Evolutionary conservation across 2,888 invertebrate genomes (phyloP), one percentile per base, ranked within the genome.

Genomic region (Tethea ocularis): DNA sequence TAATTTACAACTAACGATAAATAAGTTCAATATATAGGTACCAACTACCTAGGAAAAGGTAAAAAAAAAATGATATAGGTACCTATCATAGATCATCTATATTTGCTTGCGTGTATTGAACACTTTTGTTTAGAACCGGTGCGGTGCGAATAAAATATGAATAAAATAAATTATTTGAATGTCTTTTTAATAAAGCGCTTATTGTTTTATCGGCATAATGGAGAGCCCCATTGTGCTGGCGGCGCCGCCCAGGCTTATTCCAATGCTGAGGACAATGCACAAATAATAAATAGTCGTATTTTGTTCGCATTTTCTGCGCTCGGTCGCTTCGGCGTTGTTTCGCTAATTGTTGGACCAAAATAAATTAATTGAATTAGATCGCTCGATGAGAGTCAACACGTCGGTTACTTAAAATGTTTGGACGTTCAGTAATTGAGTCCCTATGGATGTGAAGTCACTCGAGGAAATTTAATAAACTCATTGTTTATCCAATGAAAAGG

Each of bases 101-200:
- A 33, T 13, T 13, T 33, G 7, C 33, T 13, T 33, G 33, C 33
- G 11, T 33, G 33, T 33, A 33, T 33, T 33, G 33, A 46, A 46
- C 20, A 46, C 54, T 84, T 88, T 91, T 89, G 87, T 89, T 84
- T 80, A 73, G 62, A 73, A 59, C 69, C 75, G 75, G 78, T 79
- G 77, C 75, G 77, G 78, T 85, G 86, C 79, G 80, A 91, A 91
- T 89, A 90, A 90, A 89, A 88, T 88, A 87, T 85, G 86, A 90
- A 91, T 91, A 87, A 91, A 89, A 92, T 91, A 91, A 90, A 90
- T 91, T 88, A 88, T 88, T 33, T 88, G 89, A 91, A 92, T 90
- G 90, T 92, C 92, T 92, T 91, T 91, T 92, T 92, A 93, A 93
- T 93, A 93, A 89, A 89, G 88, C 80, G 81, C 80, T 82, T 85